A percentile compares a stretch with the other conserved stretches of the same genome.
Evolutionary conservation across 2,113 vertebrate genomes (phyloP).

Genomic region (Hyperoodon ampullatus): DNA sequence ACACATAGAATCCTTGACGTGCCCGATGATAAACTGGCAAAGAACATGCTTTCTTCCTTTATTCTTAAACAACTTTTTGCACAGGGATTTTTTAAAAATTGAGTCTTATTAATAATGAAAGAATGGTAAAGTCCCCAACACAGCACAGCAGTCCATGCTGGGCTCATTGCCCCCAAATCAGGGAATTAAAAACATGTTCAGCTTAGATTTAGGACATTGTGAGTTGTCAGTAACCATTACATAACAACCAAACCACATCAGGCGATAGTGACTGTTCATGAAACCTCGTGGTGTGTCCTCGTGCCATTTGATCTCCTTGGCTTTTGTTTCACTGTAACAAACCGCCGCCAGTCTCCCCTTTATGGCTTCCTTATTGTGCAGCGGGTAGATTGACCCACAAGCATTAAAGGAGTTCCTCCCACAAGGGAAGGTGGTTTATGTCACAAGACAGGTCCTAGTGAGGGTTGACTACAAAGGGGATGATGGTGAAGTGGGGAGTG

Average conservation of each 20-base stretch:
- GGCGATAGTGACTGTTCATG: neutral
- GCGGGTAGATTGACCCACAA: neutral
- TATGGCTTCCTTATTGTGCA: neutral
- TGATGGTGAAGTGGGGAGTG: neutral
- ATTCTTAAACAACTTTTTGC: neutral
- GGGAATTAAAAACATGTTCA: neutral
- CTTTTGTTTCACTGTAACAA: slow-evolving; percentile 37
- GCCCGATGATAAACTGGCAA: neutral
- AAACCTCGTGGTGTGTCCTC: neutral
- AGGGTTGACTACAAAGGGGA: neutral
- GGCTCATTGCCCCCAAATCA: neutral
- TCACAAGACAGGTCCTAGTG: neutral
- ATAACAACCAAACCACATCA: neutral
- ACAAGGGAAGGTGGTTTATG: neutral
- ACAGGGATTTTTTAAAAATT: neutral
- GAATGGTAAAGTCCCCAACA: neutral
- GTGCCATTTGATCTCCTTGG: neutral
- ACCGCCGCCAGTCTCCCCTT: neutral
- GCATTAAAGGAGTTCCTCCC: neutral
- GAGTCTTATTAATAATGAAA: slow-evolving; percentile 10
- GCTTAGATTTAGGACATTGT: neutral
- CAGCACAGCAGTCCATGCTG: neutral
- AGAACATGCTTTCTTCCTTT: neutral
- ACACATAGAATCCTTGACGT: neutral
- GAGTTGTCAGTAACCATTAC: neutral